Evolutionary conservation across 2,797 vertebrate genomes (phyloP).

Genomic region (Chaetophractus vellerosus): DNA sequence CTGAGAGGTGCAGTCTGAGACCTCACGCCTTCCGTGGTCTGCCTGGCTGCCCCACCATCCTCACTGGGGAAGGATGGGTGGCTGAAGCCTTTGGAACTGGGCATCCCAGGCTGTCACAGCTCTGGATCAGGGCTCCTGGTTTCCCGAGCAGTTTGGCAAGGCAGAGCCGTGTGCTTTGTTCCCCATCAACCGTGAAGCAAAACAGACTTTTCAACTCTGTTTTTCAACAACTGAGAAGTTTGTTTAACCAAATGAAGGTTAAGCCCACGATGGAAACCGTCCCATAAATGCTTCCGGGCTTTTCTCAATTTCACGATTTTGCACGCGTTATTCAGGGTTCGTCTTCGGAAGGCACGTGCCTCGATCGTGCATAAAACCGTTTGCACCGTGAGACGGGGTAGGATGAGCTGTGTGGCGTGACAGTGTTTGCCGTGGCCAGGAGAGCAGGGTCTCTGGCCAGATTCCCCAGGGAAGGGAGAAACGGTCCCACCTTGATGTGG

Average conservation of each 20-base stretch:
- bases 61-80: accelerated
- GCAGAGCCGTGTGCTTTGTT: not conserved
- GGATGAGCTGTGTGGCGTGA: no score
- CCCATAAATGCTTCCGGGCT: not conserved
- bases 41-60: not conserved
- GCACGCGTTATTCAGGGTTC: accelerated
- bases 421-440: no score
- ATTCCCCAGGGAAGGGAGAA: no score
- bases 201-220: not conserved
- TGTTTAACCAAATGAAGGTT: not conserved
- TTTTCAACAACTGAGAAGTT: not conserved
- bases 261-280: not conserved
- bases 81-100: accelerated
- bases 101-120: accelerated
- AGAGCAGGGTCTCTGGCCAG: not conserved
- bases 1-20: accelerated
- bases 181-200: not conserved
- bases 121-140: no score
- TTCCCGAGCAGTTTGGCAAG: not conserved
- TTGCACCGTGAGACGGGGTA: accelerated
- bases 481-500: not conserved
- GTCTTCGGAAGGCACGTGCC: accelerated
- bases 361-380: not conserved
- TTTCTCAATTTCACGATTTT: accelerated
- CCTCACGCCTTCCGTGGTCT: accelerated